Evolutionary conservation across 2,888 invertebrate species (phyloP), one percentile per base, ranked within the genome.

Genomic region (Drosophila peninsularis): DNA sequence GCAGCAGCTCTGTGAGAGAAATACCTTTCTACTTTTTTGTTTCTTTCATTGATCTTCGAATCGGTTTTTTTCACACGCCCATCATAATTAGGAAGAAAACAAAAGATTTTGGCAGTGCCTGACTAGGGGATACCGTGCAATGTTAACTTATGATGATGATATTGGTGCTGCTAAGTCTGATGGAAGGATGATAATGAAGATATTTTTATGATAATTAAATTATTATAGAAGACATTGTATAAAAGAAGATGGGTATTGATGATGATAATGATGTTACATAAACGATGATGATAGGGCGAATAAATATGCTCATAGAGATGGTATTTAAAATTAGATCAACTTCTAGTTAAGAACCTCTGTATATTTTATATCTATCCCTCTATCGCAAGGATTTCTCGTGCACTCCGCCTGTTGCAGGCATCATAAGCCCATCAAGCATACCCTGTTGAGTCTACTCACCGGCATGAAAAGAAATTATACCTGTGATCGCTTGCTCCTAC

Each of bases 1-100:
- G 49, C 61, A 71, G 67, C 65, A 82, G 64, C 61, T 52, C 62
- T 75, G 55, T 50, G 75, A 80, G 47, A 47, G 27, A 77, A 76
- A 80, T 66, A 50, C 57, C 62, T 71, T 73, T 64, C 61, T 32
- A 30, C 42, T 44, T 44, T 45, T 9, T 21, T 21, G 1, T 30
- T 64, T 73, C 54, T 61, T 54, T 57, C 61, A 54, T 44, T 58
- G 55, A 66, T 78, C 66, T 64, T 60, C 67, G 64, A 77, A 47
- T 72, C 80, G 37, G 27, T 64, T 76, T 66, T 37, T 21, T n/a
- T 84, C 83, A 78, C 11, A 57, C 69, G 67, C 47, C 30, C 32
- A 17, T 47, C 13, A 32, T 32, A 47, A 47, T 47, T 47, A 47
- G 30, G 30, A 47, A 32, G 47, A 32, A 47, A 32, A 17, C 11